Evolutionary conservation across 2,113 vertebrate genomes (phyloP).

Genomic region (Grallaria varia): DNA sequence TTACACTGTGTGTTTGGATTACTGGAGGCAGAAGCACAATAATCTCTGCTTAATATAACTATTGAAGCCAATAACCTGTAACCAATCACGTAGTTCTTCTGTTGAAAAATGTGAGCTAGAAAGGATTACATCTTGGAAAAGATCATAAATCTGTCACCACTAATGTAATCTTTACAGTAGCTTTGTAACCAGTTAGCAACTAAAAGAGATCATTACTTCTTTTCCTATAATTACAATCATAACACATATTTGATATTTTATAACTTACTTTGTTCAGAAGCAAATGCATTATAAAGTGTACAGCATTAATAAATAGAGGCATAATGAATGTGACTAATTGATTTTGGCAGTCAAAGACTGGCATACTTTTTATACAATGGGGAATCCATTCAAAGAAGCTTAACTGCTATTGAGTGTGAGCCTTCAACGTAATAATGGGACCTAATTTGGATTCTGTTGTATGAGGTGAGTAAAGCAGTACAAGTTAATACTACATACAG

Average conservation of each 20-base stretch:
- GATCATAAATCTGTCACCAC: constrained; percentile 74
- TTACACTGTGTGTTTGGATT: constrained; percentile 70
- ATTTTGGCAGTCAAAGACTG: constrained; percentile 83
- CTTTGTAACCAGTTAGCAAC: constrained; percentile 71
- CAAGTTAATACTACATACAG: constrained; percentile 58
- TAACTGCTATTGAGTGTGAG: constrained; percentile 79
- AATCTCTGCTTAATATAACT: constrained; percentile 62
- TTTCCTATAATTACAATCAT: constrained; percentile 72
- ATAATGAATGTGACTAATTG: constrained; percentile 87
- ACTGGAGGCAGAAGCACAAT: constrained; percentile 65
- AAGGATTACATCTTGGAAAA: constrained; percentile 73
- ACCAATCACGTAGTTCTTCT: constrained; percentile 68
- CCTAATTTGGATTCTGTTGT: constrained; percentile 77
- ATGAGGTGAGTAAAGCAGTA: constrained; percentile 71
- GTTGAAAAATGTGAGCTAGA: constrained; percentile 67
- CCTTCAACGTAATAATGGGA: constrained; percentile 75
- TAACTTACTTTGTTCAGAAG: constrained; percentile 79
- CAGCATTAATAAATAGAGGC: constrained; percentile 84
- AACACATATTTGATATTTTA: constrained; percentile 76
- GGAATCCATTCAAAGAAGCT: constrained; percentile 81
- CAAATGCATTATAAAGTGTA: constrained; percentile 74
- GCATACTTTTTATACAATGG: constrained; percentile 81
- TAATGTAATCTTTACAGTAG: constrained; percentile 72
- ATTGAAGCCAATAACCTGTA: constrained; percentile 75
- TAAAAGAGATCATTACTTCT: constrained; percentile 73